Evolutionary conservation across 2,113 vertebrate genomes (phyloP).

Genomic region (Plectropomus leopardus): DNA sequence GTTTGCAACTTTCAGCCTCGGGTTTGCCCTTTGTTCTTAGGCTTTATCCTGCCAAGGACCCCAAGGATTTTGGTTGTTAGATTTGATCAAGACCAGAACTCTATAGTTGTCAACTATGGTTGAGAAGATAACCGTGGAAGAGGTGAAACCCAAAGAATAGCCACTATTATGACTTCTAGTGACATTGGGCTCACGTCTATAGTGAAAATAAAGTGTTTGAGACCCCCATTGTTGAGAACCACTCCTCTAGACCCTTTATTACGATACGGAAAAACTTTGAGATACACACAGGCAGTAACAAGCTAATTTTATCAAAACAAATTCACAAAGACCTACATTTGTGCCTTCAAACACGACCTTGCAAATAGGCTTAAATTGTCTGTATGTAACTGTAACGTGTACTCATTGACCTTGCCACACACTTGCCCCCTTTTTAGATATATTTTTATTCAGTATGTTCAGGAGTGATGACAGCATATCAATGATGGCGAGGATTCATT

Average conservation of each 20-base stretch:
- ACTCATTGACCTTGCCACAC: neutral
- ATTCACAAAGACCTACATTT: neutral
- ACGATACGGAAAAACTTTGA: neutral
- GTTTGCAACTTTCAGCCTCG: no score
- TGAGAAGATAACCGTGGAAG: no score
- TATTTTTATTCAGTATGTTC: constrained; percentile 24
- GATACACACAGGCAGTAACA: neutral
- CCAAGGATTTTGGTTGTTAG: no score
- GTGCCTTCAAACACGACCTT: neutral
- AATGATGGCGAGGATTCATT: constrained; percentile 36
- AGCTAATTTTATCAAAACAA: neutral
- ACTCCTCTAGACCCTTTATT: neutral
- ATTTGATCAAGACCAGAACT: no score
- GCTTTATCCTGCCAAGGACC: no score
- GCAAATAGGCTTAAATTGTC: neutral
- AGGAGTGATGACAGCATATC: constrained; percentile 26
- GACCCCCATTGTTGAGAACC: neutral
- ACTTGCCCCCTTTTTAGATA: constrained; percentile 12
- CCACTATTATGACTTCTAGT: no score
- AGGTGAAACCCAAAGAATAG: no score
- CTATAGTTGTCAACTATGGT: no score
- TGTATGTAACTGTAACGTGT: neutral
- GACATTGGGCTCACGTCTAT: no score
- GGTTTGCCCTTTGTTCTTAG: no score
- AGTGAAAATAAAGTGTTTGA: no score